A percentile compares a stretch with the other conserved stretches of the same genome.
phyloP scores from a whole-genome alignment of 2,888 invertebrate species.

The Caenorhabditis sp. region DNA sequence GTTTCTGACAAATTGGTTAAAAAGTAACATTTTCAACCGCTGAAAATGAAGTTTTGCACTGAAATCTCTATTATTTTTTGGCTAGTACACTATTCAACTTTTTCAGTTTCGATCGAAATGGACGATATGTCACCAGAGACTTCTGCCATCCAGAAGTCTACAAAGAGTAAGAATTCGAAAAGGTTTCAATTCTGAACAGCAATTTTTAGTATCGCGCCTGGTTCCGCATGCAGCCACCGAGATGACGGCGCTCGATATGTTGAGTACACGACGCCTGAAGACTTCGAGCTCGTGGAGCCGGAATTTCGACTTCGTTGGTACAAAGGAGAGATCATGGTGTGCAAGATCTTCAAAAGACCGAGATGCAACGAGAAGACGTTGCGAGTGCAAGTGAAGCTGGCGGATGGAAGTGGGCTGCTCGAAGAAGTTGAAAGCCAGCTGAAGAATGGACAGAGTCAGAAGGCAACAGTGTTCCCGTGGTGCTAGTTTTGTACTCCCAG shows the following conservation, averaged over 20 bases:
- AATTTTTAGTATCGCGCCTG: conserved; percentile 31
- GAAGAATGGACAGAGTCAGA: conserved; percentile 10
- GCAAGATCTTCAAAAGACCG: conserved; percentile 22
- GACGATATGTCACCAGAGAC: conserved; percentile 21
- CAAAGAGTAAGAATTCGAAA: background rate
- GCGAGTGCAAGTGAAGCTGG: background rate
- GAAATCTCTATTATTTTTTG: too few species aligned
- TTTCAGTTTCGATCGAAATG: conserved; percentile 54
- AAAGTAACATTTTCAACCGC: too few species aligned
- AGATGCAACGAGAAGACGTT: conserved; percentile 25
- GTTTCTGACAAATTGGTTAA: too few species aligned
- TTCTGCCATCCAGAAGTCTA: conserved; percentile 6
- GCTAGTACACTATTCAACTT: too few species aligned
- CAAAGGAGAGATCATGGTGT: conserved; percentile 26
- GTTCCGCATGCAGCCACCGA: conserved; percentile 26
- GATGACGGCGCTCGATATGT: conserved; percentile 36
- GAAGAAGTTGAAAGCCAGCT: conserved; percentile 28
- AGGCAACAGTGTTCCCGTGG: conserved; percentile 9
- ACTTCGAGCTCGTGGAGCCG: conserved; percentile 62
- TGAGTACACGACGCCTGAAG: conserved; percentile 13
- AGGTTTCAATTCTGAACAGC: background rate
- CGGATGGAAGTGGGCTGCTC: conserved; percentile 1
- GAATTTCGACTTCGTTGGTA: conserved; percentile 62
- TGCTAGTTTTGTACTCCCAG: background rate
- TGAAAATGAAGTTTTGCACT: too few species aligned